These are phyloP conservation scores for Aurelia sp. DNA, from an alignment of 30 jellyfish, hydroid and myxozoan species.

Conservation along the genomic window DNA sequence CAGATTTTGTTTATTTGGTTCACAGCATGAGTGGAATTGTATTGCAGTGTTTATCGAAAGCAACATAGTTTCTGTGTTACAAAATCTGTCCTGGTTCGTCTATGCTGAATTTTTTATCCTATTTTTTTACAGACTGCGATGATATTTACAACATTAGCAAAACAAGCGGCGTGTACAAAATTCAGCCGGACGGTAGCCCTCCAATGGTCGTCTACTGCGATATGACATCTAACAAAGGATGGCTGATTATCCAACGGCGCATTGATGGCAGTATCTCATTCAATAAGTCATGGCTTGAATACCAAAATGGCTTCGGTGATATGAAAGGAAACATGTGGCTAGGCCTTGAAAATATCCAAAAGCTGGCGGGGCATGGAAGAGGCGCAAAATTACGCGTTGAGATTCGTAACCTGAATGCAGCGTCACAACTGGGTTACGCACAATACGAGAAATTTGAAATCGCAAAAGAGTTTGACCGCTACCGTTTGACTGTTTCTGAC, in stretches of 20 bases:
- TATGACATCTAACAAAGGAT: no score
- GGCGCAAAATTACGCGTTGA: slow-evolving; percentile 1
- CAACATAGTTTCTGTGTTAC: no score
- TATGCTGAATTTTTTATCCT: no score
- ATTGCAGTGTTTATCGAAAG: no score
- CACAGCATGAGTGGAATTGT: no score
- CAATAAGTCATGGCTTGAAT: slow-evolving; percentile 1
- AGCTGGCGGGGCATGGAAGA: slow-evolving; percentile 14
- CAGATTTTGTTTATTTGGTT: no score
- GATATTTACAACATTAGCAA: background rate
- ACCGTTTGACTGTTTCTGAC: slow-evolving; percentile 7
- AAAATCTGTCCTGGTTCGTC: no score
- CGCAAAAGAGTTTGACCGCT: background rate
- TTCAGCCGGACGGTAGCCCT: no score
- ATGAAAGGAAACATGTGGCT: slow-evolving; percentile 10
- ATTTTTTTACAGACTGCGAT: background rate
- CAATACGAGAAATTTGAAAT: background rate
- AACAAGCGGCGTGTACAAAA: no score
- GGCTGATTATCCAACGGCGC: no score
- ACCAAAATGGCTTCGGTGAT: slow-evolving; percentile 10
- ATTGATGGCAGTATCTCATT: background rate
- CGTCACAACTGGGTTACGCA: background rate
- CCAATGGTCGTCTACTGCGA: no score
- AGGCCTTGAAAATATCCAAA: background rate
- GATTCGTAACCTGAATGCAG: background rate